Evolutionary conservation across 2,888 invertebrate genomes (phyloP), one percentile per base, ranked within the genome.

Genomic region (Acanthosepion esculentum): DNA sequence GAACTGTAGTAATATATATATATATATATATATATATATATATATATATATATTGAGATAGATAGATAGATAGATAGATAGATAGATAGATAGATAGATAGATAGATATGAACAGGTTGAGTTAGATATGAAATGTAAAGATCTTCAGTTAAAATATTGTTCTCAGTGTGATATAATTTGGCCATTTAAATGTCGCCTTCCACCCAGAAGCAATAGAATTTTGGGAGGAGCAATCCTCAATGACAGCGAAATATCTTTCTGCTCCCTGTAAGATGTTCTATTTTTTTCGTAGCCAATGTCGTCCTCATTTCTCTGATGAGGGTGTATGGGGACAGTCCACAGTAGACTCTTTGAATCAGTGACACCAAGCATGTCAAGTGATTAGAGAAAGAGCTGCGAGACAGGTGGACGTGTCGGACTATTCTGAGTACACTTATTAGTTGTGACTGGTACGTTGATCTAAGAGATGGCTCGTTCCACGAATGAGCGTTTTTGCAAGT

Each of bases 1-100:
- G n/a, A n/a, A n/a, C n/a, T n/a, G n/a, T n/a, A n/a, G n/a, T n/a
- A n/a, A n/a, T n/a, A n/a, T 91, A 91, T 91, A 91, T 91, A 91
- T n/a, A 91, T 91, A 91, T 91, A 91, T 91, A 91, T 92, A 41
- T 23, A 92, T 92, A 41, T 92, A 41, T 41, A 41, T 92, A 41
- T 92, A 41, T 92, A 23, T 92, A 41, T 92, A 15, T 92, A 41
- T 92, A 15, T 92, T 12, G 48, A 15, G 48, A 23, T 92, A 41
- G 48, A 48, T 15, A 48, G 7, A 48, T 15, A 48, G 7, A 48
- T 48, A 92, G 7, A 92, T 92, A 48, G 7, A 92, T 92, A 92
- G 7, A 92, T 92, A 92, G 6, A 92, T 48, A 41, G 6, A 92
- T 48, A 91, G 29, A 91, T 91, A 33, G 33, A 91, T 91, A 10